Base-by-base conservation (phyloP, 2,888 invertebrate genomes). In the Acleris sparsana region DNA sequence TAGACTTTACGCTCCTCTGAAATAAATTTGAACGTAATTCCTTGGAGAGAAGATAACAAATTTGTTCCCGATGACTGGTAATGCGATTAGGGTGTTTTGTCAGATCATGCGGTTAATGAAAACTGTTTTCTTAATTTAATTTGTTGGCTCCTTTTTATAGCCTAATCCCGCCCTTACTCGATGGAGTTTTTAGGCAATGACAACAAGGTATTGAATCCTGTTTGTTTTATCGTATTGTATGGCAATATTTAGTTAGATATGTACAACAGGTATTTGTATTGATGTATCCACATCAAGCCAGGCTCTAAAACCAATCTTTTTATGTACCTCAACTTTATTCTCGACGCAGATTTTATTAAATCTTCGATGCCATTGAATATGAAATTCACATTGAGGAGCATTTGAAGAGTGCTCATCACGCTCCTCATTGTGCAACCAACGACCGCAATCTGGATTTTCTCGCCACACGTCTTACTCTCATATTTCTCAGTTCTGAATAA, bases 91-190 rank as follows among this genome's bases (percentile, higher is more conserved):
- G 82, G 75, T 83, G 80, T 83, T 87, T 84, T 87, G 90, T 85
- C 86, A 86, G 88, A 86, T 88, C 88, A 91, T 86, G 85, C 87
- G 83, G 84, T 74, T 88, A 88, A 91, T 89, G 86, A 87, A 64
- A 61, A 86, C 80, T 79, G 82, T 80, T 80, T 79, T 77, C 78
- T 76, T 72, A 69, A 70, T 62, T 56, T 52, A 51, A 53, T 57
- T 62, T 39, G 49, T 52, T 52, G 52, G 52, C 52, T 57, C 17
- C 44, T 9, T 25, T 52, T 56, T 44, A 18, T 20, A 22, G 56
- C 7, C 20, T 44, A 43, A 44, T 52, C 2, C 22, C 22, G 22
- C n/a, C 13, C 39, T 4, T 39, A 4, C 39, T 9, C 13, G 39
- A 39, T 13, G 13, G 13, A 39, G 13, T 39, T 39, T 13, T 39